Evolutionary conservation across 2,888 invertebrate genomes (phyloP).

Genomic region (Microplitis manilae): DNA sequence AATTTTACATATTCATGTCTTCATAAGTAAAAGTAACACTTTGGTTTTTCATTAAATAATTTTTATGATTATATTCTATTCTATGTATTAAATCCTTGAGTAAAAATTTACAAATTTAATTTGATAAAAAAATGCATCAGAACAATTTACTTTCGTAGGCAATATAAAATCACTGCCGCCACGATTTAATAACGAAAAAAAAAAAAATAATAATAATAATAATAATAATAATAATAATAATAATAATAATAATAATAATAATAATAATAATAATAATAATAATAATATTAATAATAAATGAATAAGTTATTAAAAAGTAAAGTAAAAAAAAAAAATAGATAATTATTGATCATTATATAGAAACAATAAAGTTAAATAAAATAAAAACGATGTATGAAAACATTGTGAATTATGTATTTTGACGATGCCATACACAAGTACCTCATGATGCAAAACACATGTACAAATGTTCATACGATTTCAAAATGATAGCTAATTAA

Average conservation of each 20-base stretch:
- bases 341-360: slow-evolving; percentile 47
- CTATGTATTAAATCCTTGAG: too few species aligned
- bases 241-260: slow-evolving; percentile 42
- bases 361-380: slow-evolving; percentile 37
- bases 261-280: slow-evolving; percentile 36
- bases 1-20: background rate
- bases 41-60: too few species aligned
- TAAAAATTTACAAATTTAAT: background rate
- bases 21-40: background rate
- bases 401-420: slow-evolving; percentile 65
- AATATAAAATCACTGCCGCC: slow-evolving; percentile 52
- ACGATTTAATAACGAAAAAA: slow-evolving; percentile 35
- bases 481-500: slow-evolving; percentile 70
- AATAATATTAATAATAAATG: slow-evolving; percentile 37
- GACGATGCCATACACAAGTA: slow-evolving; percentile 70
- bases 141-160: background rate
- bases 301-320: background rate
- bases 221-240: slow-evolving; percentile 35
- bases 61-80: too few species aligned
- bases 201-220: slow-evolving; percentile 39
- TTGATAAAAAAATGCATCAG: background rate
- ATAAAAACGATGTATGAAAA: slow-evolving; percentile 48
- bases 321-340: slow-evolving; percentile 29
- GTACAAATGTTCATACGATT: slow-evolving; percentile 71
- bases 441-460: slow-evolving; percentile 71